Percentiles rank a stretch among this genome's conserved stretches.
Conservation (phyloP, 53 echinoderm and acorn worm species). For the Echinometra lucunter region DNA sequence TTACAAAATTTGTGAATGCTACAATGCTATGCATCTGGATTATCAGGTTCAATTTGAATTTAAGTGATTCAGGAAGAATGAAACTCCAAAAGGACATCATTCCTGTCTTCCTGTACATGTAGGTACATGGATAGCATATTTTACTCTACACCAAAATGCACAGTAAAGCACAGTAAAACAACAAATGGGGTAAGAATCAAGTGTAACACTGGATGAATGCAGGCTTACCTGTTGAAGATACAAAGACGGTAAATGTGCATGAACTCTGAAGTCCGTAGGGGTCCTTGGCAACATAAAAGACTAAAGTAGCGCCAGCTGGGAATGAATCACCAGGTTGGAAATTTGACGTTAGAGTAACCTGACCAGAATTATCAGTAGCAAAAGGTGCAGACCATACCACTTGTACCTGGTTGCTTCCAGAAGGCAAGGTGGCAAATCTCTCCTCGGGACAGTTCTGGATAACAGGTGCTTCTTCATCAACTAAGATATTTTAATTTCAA, state of each 20-base stretch:
- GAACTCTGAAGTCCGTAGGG: conserved; percentile 67
- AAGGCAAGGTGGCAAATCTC: conserved; percentile 8
- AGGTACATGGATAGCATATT: no score
- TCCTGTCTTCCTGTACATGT: no score
- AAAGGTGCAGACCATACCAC: conserved; percentile 76
- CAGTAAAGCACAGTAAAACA: no score
- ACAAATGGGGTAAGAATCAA: no score
- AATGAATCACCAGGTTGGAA: conserved; percentile 59
- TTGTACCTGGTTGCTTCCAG: conserved; percentile 2
- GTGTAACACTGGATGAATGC: no score
- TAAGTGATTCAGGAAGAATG: no score
- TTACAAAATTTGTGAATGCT: no score
- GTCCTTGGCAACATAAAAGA: conserved; percentile 80
- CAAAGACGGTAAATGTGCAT: conserved; percentile 74
- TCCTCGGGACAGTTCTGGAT: conserved; percentile 55
- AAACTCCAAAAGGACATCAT: no score
- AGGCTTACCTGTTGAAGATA: conserved; percentile 2
- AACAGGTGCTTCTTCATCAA: conserved; percentile 31
- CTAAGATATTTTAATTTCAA: neutral
- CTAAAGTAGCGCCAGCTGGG: conserved; percentile 69
- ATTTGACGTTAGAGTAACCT: conserved; percentile 49
- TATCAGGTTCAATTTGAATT: no score
- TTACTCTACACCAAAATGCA: no score
- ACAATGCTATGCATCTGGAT: no score
- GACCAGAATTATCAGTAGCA: conserved; percentile 73